Evolutionary conservation across 2,797 vertebrate genomes (phyloP).

Genomic region (Acipenser oxyrinchus): DNA sequence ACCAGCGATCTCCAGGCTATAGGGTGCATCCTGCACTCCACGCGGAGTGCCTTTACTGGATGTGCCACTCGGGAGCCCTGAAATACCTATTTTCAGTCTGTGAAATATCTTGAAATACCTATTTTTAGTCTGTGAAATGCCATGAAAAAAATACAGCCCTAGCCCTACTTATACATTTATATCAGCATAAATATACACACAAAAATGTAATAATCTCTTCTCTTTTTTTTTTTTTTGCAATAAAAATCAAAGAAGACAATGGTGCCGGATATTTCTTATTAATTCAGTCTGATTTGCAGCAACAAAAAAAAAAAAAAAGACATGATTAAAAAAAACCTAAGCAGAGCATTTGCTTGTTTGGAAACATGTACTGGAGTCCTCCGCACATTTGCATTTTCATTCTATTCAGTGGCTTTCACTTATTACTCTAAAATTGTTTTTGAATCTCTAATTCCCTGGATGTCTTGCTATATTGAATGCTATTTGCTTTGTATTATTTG

Average conservation of each 20-base stretch:
- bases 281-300: conserved; percentile 10
- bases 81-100: too few species aligned
- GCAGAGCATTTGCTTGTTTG: conserved; percentile 23
- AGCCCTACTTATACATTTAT: too few species aligned
- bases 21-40: too few species aligned
- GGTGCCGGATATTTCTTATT: background rate
- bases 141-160: too few species aligned
- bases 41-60: too few species aligned
- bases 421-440: conserved; percentile 66
- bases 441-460: conserved; percentile 56
- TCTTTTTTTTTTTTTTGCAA: too few species aligned
- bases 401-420: conserved; percentile 59
- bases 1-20: too few species aligned
- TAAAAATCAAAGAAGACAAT: background rate
- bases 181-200: too few species aligned
- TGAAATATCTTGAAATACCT: too few species aligned
- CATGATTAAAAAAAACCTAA: conserved; percentile 17
- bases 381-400: conserved; percentile 64
- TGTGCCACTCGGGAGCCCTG: too few species aligned
- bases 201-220: too few species aligned
- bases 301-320: conserved; percentile 13
- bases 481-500: conserved; percentile 66
- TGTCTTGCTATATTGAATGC: conserved; percentile 57
- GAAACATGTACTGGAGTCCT: conserved; percentile 27
- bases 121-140: too few species aligned